Base-by-base conservation (phyloP, 2,797 vertebrate species). In the Periparus ater region DNA sequence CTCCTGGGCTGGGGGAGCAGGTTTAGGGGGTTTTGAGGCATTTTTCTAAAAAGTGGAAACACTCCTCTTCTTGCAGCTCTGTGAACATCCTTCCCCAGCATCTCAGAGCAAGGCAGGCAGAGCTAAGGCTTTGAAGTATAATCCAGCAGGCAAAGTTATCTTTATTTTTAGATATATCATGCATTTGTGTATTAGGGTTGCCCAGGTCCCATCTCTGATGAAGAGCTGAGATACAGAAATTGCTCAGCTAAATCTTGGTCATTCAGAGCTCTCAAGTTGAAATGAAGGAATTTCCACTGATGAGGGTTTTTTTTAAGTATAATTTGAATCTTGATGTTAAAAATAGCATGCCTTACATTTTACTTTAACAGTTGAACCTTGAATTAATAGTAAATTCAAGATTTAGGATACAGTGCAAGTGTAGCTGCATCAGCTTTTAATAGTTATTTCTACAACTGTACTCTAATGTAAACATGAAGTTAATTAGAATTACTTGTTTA, bases 401-500 rank as follows among this genome's bases (percentile, higher is more conserved):
- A 27, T 75, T 85, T 66, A 60, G 55, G 44, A 32, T 80, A 11
- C 21, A 23, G 17, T 30, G 48, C 14, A 62, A 80, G 29, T 22
- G n/a, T 68, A 85, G 54, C 84, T 63, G n/a, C 80, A 61, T 17
- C 70, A 78, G 66, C 26, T 93, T 86, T 70, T 54, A 44, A 17
- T 44, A 21, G 8, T 60, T 85, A 67, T n/a, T 85, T 77, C 63
- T 68, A 45, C 62, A 65, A 42, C 55, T 77, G 54, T 85, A 36
- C 55, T 66, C 83, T 44, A 19, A 54, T 48, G 42, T 91, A 83
- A 93, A 57, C 65, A 44, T 34, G 55, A 22, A 54, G 47, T 74
- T 95, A 88, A 77, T 95, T 84, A 81, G 57, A 84, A 92, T 62
- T 62, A 44, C 38, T 48, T 81, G n/a, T 78, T 95, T 93, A 78